Evolutionary conservation across 2,113 vertebrate species (phyloP).

Genomic region (Narcine bancroftii): DNA sequence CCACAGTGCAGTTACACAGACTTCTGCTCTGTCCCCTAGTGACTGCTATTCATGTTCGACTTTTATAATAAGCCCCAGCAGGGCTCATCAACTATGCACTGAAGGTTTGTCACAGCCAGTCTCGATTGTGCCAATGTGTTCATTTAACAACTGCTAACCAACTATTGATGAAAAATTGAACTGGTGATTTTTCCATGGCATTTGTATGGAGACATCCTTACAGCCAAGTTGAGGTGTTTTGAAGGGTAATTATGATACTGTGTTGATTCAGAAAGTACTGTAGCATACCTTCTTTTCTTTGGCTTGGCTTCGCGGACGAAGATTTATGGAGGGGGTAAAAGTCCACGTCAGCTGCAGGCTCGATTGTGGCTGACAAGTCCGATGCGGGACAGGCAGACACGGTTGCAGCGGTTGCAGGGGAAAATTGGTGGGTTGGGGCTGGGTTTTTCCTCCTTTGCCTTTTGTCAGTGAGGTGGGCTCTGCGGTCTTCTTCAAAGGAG

Average conservation of each 20-base stretch:
- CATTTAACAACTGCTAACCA: background rate
- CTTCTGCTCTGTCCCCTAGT: background rate
- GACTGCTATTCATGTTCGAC: background rate
- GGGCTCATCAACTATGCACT: background rate
- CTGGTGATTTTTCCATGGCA: background rate
- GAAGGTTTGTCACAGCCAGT: background rate
- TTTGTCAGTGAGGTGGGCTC: too few species aligned
- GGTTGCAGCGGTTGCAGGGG: too few species aligned
- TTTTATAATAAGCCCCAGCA: background rate
- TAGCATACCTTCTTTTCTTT: too few species aligned
- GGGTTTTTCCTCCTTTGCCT: too few species aligned
- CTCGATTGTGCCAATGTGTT: background rate
- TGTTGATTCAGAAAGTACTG: background rate
- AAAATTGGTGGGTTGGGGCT: too few species aligned
- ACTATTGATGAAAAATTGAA: background rate
- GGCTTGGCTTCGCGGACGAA: too few species aligned
- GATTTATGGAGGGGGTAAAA: too few species aligned
- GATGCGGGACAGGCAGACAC: too few species aligned
- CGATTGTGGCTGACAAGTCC: too few species aligned
- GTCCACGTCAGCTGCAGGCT: too few species aligned
- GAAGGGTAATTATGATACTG: background rate
- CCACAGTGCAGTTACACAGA: background rate
- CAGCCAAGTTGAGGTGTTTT: background rate
- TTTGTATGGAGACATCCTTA: background rate
- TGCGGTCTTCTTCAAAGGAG: too few species aligned